Evolutionary conservation across 2,113 vertebrate species (phyloP).

Genomic region (Alces alces): DNA sequence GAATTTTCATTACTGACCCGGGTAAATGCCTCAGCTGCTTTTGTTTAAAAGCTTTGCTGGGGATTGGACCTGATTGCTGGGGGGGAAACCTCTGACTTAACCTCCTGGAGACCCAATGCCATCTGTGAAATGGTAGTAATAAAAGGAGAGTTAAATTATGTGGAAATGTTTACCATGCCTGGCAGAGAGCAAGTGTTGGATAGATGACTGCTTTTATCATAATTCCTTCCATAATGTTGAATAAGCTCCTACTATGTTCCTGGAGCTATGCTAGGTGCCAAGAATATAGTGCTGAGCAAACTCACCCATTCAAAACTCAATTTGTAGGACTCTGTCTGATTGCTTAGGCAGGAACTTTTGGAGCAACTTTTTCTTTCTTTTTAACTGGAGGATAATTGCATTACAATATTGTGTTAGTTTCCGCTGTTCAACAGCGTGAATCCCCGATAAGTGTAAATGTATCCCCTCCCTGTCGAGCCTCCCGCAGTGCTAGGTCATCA

Average conservation of each 20-base stretch:
- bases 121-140: background rate
- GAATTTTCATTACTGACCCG: background rate
- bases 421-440: background rate
- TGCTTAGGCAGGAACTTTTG: background rate
- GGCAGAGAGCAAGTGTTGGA: background rate
- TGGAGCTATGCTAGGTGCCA: background rate
- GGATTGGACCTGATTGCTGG: background rate
- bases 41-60: slow-evolving; percentile 9
- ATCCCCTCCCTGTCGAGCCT: background rate
- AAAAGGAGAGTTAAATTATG: background rate
- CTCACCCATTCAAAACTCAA: background rate
- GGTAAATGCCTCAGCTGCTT: slow-evolving; percentile 29
- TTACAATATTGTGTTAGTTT: background rate
- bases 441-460: background rate
- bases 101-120: background rate
- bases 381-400: background rate
- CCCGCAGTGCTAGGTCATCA: background rate
- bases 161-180: background rate
- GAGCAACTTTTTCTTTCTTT: background rate
- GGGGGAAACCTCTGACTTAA: background rate
- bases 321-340: background rate
- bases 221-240: background rate
- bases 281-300: background rate
- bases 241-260: background rate
- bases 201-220: background rate